Evolutionary conservation across 2,888 invertebrate genomes (phyloP).

Genomic region (Trichacis sp.): DNA sequence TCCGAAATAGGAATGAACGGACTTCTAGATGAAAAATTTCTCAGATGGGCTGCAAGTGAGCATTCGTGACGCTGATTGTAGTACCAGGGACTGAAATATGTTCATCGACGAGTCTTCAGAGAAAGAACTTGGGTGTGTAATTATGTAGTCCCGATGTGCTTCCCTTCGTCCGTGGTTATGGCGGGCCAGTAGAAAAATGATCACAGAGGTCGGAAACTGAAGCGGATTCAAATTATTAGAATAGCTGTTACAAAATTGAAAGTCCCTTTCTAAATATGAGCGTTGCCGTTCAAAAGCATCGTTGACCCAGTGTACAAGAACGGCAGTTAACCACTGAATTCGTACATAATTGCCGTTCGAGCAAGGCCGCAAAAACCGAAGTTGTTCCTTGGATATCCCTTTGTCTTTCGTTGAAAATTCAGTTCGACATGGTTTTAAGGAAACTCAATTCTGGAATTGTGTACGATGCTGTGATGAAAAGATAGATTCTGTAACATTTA

Average conservation of each 20-base stretch:
- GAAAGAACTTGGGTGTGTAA: background rate
- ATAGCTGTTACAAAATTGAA: constrained; percentile 51
- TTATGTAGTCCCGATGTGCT: background rate
- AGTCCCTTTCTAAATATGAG: constrained; percentile 23
- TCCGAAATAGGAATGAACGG: background rate
- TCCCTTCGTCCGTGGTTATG: background rate
- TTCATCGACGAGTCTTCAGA: background rate
- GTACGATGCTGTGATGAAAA: no score
- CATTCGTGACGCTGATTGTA: background rate
- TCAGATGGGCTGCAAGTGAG: background rate
- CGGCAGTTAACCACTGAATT: constrained; percentile 54
- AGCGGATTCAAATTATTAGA: constrained; percentile 31
- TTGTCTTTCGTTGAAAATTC: constrained; percentile 33
- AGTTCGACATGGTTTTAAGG: no score
- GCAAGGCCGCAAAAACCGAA: constrained; percentile 19
- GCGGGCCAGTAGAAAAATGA: background rate
- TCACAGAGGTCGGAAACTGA: constrained; percentile 28
- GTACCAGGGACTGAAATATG: background rate
- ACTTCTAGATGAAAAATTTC: background rate
- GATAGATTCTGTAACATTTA: no score
- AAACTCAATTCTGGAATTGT: no score
- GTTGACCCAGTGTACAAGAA: constrained; percentile 37
- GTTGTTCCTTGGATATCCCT: constrained; percentile 23
- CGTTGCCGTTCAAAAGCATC: constrained; percentile 28
- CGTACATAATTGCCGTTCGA: constrained; percentile 54